These are phyloP conservation scores for Bergia sp. DNA, from an alignment of 92 coral and sea anemone species.

Conservation along the genomic window DNA sequence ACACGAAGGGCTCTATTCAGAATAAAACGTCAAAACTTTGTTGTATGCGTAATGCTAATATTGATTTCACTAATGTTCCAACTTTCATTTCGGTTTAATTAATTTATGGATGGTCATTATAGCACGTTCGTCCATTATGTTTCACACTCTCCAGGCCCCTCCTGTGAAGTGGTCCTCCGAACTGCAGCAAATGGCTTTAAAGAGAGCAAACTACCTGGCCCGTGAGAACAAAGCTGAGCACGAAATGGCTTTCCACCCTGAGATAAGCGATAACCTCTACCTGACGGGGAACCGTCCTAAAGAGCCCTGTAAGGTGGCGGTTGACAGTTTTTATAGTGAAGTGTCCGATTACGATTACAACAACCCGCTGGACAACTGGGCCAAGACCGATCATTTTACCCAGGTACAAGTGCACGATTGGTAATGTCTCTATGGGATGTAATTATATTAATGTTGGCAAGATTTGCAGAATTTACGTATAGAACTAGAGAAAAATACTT, in stretches of 20 bases:
- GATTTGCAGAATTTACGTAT: too few relatives aligned
- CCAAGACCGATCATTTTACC: constrained; percentile 61
- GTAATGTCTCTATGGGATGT: not conserved
- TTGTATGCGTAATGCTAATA: too few relatives aligned
- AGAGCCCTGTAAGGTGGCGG: constrained; percentile 50
- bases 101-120: not conserved
- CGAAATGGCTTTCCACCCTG: constrained; percentile 11
- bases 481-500: too few relatives aligned
- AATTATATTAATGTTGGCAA: too few relatives aligned
- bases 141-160: constrained; percentile 4
- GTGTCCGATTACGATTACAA: constrained; percentile 48
- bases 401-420: constrained; percentile 26
- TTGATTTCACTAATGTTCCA: too few relatives aligned
- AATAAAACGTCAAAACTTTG: too few relatives aligned
- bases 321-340: constrained; percentile 49
- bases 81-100: not conserved
- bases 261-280: constrained; percentile 57
- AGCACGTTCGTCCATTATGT: not conserved
- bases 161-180: constrained; percentile 59
- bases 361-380: constrained; percentile 26
- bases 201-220: constrained; percentile 58
- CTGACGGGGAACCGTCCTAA: constrained; percentile 23
- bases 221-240: constrained; percentile 55
- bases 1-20: too few relatives aligned
- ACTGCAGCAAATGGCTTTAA: constrained; percentile 45